phyloP scores from a whole-genome alignment of 2,888 invertebrate genomes.

The Amiota minor region DNA sequence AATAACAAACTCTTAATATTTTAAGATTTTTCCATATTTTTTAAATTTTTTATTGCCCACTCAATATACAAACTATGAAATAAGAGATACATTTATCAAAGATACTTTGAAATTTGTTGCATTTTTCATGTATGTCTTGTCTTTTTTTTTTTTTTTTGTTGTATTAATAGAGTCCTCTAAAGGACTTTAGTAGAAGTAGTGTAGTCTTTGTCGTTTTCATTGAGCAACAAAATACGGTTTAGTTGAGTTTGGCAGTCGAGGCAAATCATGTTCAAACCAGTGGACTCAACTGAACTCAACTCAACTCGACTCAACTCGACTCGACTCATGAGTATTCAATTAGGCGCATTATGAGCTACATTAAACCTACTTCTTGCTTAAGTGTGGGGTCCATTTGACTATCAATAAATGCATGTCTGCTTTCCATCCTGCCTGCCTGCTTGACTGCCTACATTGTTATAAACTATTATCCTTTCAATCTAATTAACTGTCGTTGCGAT shows the following conservation, averaged over 20 bases:
- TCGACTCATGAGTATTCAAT: constrained; percentile 34
- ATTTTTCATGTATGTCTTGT: constrained; percentile 64
- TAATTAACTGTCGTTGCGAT: constrained; percentile 41
- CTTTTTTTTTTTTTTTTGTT: no score
- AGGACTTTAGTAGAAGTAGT: constrained; percentile 42
- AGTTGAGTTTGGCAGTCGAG: no score
- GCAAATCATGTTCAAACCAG: no score
- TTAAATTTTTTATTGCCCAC: no score
- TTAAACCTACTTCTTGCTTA: background rate
- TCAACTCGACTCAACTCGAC: no score
- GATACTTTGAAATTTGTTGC: constrained; percentile 60
- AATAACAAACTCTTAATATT: no score
- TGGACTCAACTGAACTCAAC: no score
- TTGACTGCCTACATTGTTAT: constrained; percentile 34
- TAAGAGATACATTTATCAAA: no score
- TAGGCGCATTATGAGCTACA: constrained; percentile 25
- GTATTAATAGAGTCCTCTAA: background rate
- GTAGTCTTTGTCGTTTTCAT: background rate
- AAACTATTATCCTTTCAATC: constrained; percentile 44
- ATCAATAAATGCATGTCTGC: constrained; percentile 5
- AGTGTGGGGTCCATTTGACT: no score
- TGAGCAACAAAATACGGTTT: no score
- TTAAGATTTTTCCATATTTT: no score
- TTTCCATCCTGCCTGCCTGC: background rate
- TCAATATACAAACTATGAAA: no score